phyloP scores from a whole-genome alignment of 2,888 invertebrate species.

The Ormyrus rosae region DNA sequence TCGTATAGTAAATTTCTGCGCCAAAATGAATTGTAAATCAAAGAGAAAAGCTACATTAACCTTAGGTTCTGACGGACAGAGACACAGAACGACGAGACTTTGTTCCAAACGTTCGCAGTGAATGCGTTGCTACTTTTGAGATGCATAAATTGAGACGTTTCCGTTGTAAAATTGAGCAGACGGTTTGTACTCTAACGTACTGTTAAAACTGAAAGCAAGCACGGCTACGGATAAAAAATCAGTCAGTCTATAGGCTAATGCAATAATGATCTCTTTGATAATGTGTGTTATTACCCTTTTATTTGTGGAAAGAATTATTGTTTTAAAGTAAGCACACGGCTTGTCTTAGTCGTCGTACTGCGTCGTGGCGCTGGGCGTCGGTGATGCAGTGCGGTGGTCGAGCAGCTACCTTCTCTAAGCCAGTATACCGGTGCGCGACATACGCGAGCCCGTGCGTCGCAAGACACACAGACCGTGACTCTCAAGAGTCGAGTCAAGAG shows the following conservation, averaged over 20 bases:
- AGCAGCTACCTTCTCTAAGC: conserved; percentile 70
- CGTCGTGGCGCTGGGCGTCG: conserved; percentile 74
- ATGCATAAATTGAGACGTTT: no score
- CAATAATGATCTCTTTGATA: neutral
- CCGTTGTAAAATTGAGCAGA: no score
- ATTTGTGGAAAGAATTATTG: conserved; percentile 64
- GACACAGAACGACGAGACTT: no score
- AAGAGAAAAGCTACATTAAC: neutral
- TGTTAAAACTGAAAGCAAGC: no score
- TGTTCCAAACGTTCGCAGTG: no score
- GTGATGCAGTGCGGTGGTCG: conserved; percentile 75
- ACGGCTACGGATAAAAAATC: no score
- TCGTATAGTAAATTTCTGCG: conserved; percentile 1
- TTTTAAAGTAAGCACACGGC: conserved; percentile 68
- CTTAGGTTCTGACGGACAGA: neutral
- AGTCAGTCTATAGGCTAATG: no score
- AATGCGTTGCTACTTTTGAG: no score
- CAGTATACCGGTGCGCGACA: conserved; percentile 65
- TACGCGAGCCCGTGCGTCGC: conserved; percentile 64
- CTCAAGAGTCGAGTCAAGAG: conserved; percentile 64
- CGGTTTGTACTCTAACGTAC: no score
- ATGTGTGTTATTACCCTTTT: neutral
- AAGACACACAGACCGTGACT: conserved; percentile 66
- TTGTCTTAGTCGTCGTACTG: conserved; percentile 74
- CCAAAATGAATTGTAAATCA: conserved; percentile 8